Base-by-base conservation (phyloP, 53 echinoderm and acorn worm species). In the Temnopleurus reevesii region DNA sequence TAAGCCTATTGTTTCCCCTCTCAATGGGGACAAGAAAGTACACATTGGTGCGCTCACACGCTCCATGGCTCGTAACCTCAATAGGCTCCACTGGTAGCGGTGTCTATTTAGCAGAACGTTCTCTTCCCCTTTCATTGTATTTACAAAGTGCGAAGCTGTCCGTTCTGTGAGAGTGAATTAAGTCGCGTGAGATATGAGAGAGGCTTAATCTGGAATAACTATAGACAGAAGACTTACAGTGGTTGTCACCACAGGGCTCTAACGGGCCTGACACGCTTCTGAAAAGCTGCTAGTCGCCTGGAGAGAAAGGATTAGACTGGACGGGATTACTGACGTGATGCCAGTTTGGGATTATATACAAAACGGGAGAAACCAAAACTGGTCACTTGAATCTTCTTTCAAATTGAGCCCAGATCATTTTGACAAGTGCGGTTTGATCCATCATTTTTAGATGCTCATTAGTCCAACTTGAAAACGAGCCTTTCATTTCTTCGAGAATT, bases 221-320 rank as follows among this genome's bases (percentile, higher is more conserved):
- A 60, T 85, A 85, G 85, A 85, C 85, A 85, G 85, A 85, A 85
- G 85, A 15, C 85, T 45, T 83, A 83, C 46, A 83, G 57, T 41
- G 12, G 43, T 43, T 60, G 7, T 71, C 9, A 29, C 45, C 60
- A 2, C 46, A 46, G 60, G 59, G 61, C 46, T 44, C 85, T 59
- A 60, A 60, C 60, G 29, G 61, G 59, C 41, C 85, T 59, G 85
- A 60, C 85, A 85, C 85, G 7, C 85, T 85, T 85, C 45, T 85
- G 61, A 60, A 46, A 85, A 59, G 85, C 85, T 85, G 12, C 85
- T 60, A 23, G 59, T 60, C 55, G 54, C 60, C 15, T 45, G 45
- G 25, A 28, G n/a, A 35, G 84, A 84, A 18, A 31, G 12, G 46
- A 31, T 28, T 29, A 81, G 51, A 55, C 25, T 17, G 38, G n/a